Base-by-base conservation (phyloP, 1,140 invertebrate genomes). In the Drosophila ironensis region DNA sequence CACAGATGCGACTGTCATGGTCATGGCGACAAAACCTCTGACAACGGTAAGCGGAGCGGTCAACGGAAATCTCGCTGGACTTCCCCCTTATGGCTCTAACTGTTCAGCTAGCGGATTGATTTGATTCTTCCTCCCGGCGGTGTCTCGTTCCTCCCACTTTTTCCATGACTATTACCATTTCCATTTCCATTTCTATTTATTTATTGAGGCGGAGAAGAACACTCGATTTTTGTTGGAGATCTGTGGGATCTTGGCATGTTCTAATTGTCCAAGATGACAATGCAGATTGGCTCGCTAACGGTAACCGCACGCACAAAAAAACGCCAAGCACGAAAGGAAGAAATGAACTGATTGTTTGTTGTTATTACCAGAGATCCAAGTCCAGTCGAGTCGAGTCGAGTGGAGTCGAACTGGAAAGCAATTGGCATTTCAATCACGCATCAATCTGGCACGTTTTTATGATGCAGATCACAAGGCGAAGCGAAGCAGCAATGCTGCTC, bases 371-470 rank as follows among this genome's bases (percentile, higher is more conserved):
- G 20, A 48, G 71, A 47, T 2, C 5, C 5, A 48, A 60, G 41
- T 9, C 46, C 51, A 53, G 17, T 19, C 2, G 11, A 33, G 12
- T 47, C 5, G 14, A 52, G 12, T 51, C 20, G 19, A 41, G 41
- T 27, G 28, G 35, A 64, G 35, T 64, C 52, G 12, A 60, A 57
- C 50, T 78, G 46, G 44, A 42, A 78, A 59, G 59, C 81, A 87
- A 87, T 87, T 87, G 81, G 84, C 77, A 87, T 82, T 87, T 87
- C 82, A 87, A 87, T 87, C 82, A 87, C 82, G 82, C 82, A 87
- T 87, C 77, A 87, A 88, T 87, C 82, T 87, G 84, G 82, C 82
- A 87, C 82, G 82, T 87, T 87, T 87, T 87, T 87, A 82, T 87
- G 82, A 86, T 86, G 80, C 82, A 82, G 82, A 87, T 87, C 82